phyloP scores from a whole-genome alignment of 2,888 invertebrate species.

The Lottia scabra region DNA sequence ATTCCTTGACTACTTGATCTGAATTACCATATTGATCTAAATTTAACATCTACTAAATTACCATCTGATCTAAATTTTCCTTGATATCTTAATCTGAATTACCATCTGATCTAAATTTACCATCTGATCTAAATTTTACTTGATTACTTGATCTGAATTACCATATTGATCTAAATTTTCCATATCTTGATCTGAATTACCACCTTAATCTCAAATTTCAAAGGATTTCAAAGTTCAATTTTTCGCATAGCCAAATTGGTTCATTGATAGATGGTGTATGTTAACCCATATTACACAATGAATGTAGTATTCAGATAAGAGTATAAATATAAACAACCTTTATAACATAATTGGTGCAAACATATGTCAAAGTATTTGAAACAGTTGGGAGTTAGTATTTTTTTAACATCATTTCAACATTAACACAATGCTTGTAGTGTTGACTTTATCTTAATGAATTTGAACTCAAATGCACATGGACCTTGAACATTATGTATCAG shows the following conservation, averaged over 20 bases:
- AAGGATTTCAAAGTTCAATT: no score
- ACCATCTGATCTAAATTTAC: no score
- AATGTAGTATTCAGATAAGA: neutral
- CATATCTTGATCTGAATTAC: neutral
- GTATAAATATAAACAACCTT: neutral
- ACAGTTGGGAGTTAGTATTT: neutral
- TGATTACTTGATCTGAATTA: neutral
- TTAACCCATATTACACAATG: neutral
- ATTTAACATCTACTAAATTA: no score
- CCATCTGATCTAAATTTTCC: neutral
- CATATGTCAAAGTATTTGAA: neutral
- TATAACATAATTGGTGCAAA: neutral
- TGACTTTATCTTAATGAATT: neutral
- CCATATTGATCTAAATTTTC: neutral
- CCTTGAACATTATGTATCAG: no score
- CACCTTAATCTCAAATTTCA: no score
- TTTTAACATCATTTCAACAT: neutral
- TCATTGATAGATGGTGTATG: no score
- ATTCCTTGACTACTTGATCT: no score
- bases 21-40: no score
- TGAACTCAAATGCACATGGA: no score
- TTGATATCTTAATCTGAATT: neutral
- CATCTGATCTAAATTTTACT: conserved; percentile 3
- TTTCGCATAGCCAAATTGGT: no score
- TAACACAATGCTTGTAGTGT: neutral